phyloP scores from a whole-genome alignment of 2,888 invertebrate genomes.

The Gymnocheta viridis region DNA sequence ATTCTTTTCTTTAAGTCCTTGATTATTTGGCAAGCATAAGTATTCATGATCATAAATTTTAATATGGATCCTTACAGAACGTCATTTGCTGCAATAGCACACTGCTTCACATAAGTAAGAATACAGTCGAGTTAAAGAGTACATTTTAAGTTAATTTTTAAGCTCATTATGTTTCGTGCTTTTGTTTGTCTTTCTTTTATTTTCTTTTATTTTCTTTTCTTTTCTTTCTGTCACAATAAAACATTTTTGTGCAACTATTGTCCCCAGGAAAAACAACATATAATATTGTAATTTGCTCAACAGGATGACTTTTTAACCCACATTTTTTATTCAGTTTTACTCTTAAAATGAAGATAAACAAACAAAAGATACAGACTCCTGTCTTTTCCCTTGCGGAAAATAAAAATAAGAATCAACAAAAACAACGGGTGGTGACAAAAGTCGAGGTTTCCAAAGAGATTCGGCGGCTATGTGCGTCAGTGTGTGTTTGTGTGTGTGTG shows the following conservation, averaged over 20 bases:
- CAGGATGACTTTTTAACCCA: slow-evolving; percentile 66
- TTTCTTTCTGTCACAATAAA: slow-evolving; percentile 45
- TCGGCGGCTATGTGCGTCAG: neutral
- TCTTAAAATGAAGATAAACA: slow-evolving; percentile 56
- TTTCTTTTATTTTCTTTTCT: slow-evolving; percentile 12
- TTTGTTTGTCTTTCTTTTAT: slow-evolving; percentile 20
- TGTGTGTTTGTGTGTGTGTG: neutral
- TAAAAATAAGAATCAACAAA: slow-evolving; percentile 53
- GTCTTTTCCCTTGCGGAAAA: slow-evolving; percentile 59
- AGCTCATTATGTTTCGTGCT: slow-evolving; percentile 53
- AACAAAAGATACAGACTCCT: slow-evolving; percentile 53
- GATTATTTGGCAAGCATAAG: neutral
- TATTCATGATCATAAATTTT: neutral
- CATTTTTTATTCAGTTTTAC: slow-evolving; percentile 54
- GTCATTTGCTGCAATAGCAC: neutral
- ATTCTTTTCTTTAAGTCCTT: neutral
- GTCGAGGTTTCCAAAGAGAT: slow-evolving; percentile 34
- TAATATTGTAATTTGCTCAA: slow-evolving; percentile 69
- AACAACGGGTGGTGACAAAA: slow-evolving; percentile 57
- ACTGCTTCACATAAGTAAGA: neutral
- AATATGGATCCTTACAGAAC: neutral
- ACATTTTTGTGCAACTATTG: slow-evolving; percentile 62
- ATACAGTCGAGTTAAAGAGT: slow-evolving; percentile 24
- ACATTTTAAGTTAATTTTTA: slow-evolving; percentile 18
- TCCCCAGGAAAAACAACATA: slow-evolving; percentile 61